Conservation (phyloP, 2,888 invertebrate genomes). For the Melinaea marsaeus region DNA sequence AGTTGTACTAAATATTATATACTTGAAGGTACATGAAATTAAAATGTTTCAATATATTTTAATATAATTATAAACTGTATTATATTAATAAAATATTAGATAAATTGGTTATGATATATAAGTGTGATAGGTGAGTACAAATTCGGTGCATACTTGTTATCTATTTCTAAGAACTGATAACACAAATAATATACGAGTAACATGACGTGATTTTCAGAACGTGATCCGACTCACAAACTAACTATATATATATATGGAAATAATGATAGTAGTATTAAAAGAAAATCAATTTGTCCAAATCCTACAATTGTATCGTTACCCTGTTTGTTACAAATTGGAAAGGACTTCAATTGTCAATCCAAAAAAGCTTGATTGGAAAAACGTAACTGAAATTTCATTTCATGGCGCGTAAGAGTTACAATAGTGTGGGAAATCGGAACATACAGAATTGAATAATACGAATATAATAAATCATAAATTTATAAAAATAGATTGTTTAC, state of each 20-base stretch:
- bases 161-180: too few relatives aligned
- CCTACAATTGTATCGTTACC: slow-evolving; percentile 14
- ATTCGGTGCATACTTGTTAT: too few relatives aligned
- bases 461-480: neutral
- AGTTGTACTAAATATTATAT: slow-evolving; percentile 14
- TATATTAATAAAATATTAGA: too few relatives aligned
- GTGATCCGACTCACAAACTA: slow-evolving; percentile 3
- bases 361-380: slow-evolving; percentile 16
- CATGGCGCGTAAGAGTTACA: neutral
- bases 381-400: slow-evolving; percentile 1
- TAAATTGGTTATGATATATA: too few relatives aligned
- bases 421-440: neutral
- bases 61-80: neutral
- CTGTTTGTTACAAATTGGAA: slow-evolving; percentile 14
- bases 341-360: slow-evolving; percentile 17
- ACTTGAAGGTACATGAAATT: too few relatives aligned
- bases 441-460: neutral
- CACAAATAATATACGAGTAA: too few relatives aligned
- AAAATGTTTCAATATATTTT: neutral
- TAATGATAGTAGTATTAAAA: slow-evolving; percentile 7
- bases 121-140: too few relatives aligned
- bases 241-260: slow-evolving; percentile 5
- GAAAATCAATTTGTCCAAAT: slow-evolving; percentile 18
- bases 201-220: neutral
- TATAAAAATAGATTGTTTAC: slow-evolving; percentile 1